Base-by-base conservation (phyloP, 2,888 invertebrate species). In the Polymixis lichenea region DNA sequence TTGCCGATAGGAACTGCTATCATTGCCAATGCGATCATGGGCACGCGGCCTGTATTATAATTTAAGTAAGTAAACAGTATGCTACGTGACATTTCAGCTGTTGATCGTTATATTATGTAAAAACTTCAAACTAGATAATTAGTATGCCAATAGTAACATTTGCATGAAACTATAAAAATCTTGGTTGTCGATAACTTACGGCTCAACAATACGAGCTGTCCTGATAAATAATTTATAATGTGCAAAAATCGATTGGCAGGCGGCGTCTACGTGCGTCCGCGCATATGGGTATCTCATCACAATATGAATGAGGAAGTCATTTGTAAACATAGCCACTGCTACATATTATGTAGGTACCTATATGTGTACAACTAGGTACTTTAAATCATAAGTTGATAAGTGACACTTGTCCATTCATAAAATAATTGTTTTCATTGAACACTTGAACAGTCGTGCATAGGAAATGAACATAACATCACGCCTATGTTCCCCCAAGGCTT, bases 181-280 rank as follows among this genome's bases (percentile, higher is more conserved):
- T 71, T 65, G 38, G n/a, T 0, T 65, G 51, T 51, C 70, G 11
- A 79, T 68, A 62, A 64, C 4, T 66, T 61, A 64, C 17, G n/a
- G 43, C 60, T 56, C 38, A 68, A 56, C 74, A 60, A 77, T 78
- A 75, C 83, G 56, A 78, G 66, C 61, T 38, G 46, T n/a, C 28
- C 46, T 86, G 53, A 74, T 87, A 81, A 83, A 86, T 86, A 46
- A 87, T 86, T 75, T 81, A 86, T 86, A 67, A 75, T 75, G 78
- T 79, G 83, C 77, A 79, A 85, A 87, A 86, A 83, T 58, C 75
- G 28, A 82, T 76, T 77, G 77, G 68, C 77, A 55, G 75, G 53
- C 56, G 32, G 38, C 28, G 72, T 55, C 38, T 85, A 75, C 87
- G 86, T 86, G 86, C 68, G 60, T 32, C 8, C 38, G 56, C 66